A percentile compares a stretch with the other conserved stretches of the same genome.
These are phyloP conservation scores for Saxidomus purpurata DNA, from an alignment of 1,140 invertebrate genomes.

Conservation along the genomic window DNA sequence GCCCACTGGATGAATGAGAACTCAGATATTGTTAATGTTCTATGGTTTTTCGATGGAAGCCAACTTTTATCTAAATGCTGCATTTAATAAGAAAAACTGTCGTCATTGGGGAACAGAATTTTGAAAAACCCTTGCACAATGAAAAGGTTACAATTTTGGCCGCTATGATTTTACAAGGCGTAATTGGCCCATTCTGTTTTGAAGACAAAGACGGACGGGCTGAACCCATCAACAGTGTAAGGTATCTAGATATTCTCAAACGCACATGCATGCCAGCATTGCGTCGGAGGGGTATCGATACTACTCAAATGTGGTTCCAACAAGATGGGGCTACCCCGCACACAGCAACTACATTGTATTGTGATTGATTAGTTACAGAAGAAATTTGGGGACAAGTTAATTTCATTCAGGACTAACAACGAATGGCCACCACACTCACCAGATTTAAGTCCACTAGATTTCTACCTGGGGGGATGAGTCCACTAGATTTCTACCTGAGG, in stretches of 20 bases:
- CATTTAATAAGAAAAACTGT: conserved; percentile 5
- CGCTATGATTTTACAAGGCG: background rate
- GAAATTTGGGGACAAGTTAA: background rate
- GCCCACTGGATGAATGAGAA: conserved; percentile 15
- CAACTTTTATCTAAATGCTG: conserved; percentile 1
- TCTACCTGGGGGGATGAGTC: background rate
- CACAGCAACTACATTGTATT: background rate
- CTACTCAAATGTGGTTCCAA: background rate
- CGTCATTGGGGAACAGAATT: background rate
- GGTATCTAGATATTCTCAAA: conserved; percentile 8
- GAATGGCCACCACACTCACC: conserved; percentile 32
- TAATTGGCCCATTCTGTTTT: conserved; percentile 1
- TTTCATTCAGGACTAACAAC: background rate
- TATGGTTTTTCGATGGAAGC: background rate
- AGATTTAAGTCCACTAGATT: conserved; percentile 25
- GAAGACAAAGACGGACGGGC: background rate
- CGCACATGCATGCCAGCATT: background rate
- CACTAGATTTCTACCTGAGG: background rate
- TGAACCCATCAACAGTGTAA: background rate
- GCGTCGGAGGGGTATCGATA: background rate
- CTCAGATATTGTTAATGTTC: background rate
- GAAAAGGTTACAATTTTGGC: conserved; percentile 5
- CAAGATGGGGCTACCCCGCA: background rate
- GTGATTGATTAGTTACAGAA: background rate
- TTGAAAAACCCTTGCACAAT: conserved; percentile 3